Base-by-base conservation (phyloP, 2,797 vertebrate species). In the Enteromius unitaeniatus region DNA sequence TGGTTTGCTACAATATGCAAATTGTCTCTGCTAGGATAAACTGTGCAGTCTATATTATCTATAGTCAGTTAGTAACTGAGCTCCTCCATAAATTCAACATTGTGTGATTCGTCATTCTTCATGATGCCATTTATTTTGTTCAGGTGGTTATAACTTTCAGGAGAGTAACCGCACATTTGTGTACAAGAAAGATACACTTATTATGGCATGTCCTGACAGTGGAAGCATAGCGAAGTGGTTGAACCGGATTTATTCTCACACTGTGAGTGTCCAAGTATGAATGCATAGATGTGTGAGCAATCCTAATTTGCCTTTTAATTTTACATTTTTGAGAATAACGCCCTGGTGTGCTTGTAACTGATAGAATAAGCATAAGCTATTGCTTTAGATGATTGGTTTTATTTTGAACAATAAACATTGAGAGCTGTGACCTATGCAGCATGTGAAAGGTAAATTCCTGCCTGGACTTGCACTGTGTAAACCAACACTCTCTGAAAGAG, bases 181-280 rank as follows among this genome's bases (percentile, higher is more conserved):
- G 26, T 73, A 40, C 40, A 60, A 60, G 21, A 58, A 45, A 70
- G 23, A 53, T 83, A 77, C 60, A 73, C 40, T 79, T 84, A 67
- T 74, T 45, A 79, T 70, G 40, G 79, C 87, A 87, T 86, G 88
- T 83, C 55, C 84, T 79, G 79, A 86, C 85, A 88, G 65, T 74
- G 60, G 23, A n/a, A 76, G 79, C 78, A 85, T 85, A 85, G 60
- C 45, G 23, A 69, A 84, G 86, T 73, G 45, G 81, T 88, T 82
- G 75, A 67, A 70, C 86, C 84, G 60, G 83, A 78, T 82, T 88
- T 85, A 51, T 85, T 76, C 84, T 81, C 77, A 64, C 80, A 81
- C 42, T 76, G 64, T 64, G 26, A 53, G 23, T 72, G 70, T 68
- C 78, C 40, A 55, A 67, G 62, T 85, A 65, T 85, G 34, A 17